phyloP scores from a whole-genome alignment of 1,140 invertebrate genomes.

The Spodoptera litura region DNA sequence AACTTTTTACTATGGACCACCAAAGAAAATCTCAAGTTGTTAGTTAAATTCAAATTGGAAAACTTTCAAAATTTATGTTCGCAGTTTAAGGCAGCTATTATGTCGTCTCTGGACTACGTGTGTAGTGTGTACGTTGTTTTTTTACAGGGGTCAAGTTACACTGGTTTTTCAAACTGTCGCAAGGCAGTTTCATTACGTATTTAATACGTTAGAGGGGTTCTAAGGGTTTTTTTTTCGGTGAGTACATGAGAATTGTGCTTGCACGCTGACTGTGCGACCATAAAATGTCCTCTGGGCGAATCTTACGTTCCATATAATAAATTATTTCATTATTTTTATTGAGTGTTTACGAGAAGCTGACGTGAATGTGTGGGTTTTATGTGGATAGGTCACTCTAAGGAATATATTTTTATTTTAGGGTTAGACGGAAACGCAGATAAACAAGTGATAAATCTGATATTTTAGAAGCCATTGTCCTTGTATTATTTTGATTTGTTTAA shows the following conservation, averaged over 20 bases:
- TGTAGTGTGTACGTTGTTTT: conserved; percentile 57
- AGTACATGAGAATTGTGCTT: conserved; percentile 41
- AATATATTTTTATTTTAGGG: not conserved
- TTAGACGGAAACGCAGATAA: not conserved
- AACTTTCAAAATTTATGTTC: conserved; percentile 80
- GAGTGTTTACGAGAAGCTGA: conserved; percentile 34
- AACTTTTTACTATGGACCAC: conserved; percentile 64
- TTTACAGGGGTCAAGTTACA: conserved; percentile 37
- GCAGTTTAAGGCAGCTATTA: conserved; percentile 77
- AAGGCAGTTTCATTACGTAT: conserved; percentile 48
- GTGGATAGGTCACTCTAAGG: not conserved
- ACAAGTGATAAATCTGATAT: not conserved
- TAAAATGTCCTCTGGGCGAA: conserved; percentile 42
- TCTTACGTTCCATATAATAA: conserved; percentile 40
- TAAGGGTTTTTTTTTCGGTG: conserved; percentile 18
- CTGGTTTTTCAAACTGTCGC: conserved; percentile 32
- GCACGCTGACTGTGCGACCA: conserved; percentile 22
- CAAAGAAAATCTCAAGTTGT: conserved; percentile 76
- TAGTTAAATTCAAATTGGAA: conserved; percentile 82
- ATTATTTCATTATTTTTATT: conserved; percentile 48
- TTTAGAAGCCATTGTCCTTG: too few species aligned
- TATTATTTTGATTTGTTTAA: too few species aligned
- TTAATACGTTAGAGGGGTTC: conserved; percentile 41
- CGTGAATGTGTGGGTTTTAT: conserved; percentile 16
- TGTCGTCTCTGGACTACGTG: conserved; percentile 67